Conservation (phyloP, 1,140 invertebrate species). For the Brevipalpus yothersi region DNA sequence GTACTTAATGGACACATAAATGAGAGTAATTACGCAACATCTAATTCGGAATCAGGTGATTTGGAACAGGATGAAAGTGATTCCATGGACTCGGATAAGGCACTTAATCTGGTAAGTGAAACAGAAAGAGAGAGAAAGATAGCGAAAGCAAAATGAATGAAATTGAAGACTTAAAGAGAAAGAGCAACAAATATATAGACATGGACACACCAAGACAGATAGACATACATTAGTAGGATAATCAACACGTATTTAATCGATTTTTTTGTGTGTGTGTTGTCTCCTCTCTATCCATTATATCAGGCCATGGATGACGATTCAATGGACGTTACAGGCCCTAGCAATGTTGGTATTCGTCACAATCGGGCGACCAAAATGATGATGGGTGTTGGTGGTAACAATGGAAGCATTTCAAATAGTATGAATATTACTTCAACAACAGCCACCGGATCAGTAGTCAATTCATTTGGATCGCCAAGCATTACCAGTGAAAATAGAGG, state of each 20-base stretch:
- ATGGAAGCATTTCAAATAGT: neutral
- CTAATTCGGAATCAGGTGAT: slow-evolving; percentile 23
- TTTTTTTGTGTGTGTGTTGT: neutral
- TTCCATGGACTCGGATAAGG: slow-evolving; percentile 29
- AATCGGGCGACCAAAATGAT: neutral
- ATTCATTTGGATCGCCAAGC: neutral
- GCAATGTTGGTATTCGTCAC: neutral
- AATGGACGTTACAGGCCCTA: neutral
- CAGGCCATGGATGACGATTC: neutral
- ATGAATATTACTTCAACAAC: neutral
- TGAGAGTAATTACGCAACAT: slow-evolving; percentile 26
- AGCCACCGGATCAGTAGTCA: neutral
- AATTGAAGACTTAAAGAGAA: neutral
- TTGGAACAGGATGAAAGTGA: slow-evolving; percentile 23
- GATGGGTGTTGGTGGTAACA: neutral
- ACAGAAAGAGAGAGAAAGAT: neutral
- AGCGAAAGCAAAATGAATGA: neutral
- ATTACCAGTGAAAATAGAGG: neutral
- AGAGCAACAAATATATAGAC: neutral
- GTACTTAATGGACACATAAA: slow-evolving; percentile 27
- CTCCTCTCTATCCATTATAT: neutral
- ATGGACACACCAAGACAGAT: neutral
- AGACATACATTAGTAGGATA: neutral
- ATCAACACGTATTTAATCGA: neutral
- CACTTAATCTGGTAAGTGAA: slow-evolving; percentile 27